A percentile compares a stretch with the other conserved stretches of the same genome.
Conservation (phyloP, 2,888 invertebrate species). For the Dicyrtomina minuta region DNA sequence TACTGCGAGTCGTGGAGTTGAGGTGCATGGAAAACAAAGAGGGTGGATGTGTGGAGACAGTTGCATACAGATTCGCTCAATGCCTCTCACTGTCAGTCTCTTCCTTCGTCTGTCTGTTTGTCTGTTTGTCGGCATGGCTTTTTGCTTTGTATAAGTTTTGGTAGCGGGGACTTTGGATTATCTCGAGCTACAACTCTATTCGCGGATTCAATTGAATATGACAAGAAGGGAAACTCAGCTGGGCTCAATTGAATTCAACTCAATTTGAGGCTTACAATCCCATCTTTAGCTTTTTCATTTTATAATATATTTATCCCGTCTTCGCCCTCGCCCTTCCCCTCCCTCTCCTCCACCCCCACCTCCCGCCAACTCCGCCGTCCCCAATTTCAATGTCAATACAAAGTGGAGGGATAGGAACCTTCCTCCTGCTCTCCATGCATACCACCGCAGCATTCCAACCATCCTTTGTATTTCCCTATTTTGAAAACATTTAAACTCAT, state of each 20-base stretch:
- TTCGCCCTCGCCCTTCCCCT: slow-evolving; percentile 9
- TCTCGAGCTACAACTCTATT: slow-evolving; percentile 14
- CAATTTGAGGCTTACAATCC: slow-evolving; percentile 36
- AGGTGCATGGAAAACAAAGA: no score
- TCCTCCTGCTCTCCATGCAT: not conserved
- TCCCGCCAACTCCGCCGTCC: not conserved
- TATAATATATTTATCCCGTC: slow-evolving; percentile 21
- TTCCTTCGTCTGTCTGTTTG: not conserved
- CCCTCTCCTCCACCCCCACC: not conserved
- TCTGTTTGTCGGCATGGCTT: not conserved
- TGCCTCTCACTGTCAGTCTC: not conserved
- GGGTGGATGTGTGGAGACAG: no score
- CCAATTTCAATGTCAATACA: not conserved
- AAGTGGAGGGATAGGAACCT: not conserved
- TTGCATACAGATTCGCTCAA: not conserved
- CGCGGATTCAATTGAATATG: slow-evolving; percentile 16
- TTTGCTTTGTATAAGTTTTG: no score
- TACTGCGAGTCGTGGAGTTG: no score
- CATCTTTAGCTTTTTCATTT: slow-evolving; percentile 27
- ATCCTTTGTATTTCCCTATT: not conserved
- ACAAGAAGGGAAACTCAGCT: slow-evolving; percentile 26
- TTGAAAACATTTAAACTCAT: no score
- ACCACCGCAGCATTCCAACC: not conserved
- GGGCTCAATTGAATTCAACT: slow-evolving; percentile 34
- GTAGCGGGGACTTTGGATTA: slow-evolving; percentile 13